Evolutionary conservation across 1,140 invertebrate genomes (phyloP), one percentile per base, ranked within the genome.

Genomic region (Sycophila sp.): DNA sequence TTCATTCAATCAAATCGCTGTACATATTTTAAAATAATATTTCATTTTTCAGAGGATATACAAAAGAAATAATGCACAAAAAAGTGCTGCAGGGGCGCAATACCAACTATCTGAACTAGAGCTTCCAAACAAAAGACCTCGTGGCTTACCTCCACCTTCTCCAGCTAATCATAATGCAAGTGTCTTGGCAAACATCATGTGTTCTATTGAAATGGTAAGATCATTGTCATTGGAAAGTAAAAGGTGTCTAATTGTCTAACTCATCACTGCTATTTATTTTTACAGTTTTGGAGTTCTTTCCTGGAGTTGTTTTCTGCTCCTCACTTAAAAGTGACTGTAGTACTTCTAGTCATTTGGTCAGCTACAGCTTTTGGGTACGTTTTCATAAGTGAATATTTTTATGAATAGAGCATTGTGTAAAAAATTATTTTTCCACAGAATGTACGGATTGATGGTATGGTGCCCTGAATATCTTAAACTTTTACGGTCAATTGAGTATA

Each of bases 41-140:
- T 42, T 42, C 4, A 42, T 42, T 42, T 72, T 76, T 0, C 78
- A 90, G 88, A 87, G 78, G 75, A 88, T 89, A 73, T 89, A 89
- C 80, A 88, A 87, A 74, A 86, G 85, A 56, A 89, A 89, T 76
- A 86, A 87, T 59, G 72, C 80, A 19, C 72, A 83, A 53, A 81
- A 82, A 69, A 80, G 77, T 58, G 78, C 81, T n/a, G 81, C 81
- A 22, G 82, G 86, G n/a, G 87, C 87, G 0, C 87, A 89, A 51
- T 92, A 91, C 80, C 89, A 91, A 53, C 82, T 92, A 15, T 89
- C 90, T 8, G 91, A 93, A 79, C 80, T 93, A 62, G 89, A 92
- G 78, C 82, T 93, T 73, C 92, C 92, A 1, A 89, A 87, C 60
- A 89, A 91, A 78, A 85, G 89, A 66, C 81, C 82, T 15, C 76